A percentile compares a stretch with the other conserved stretches of the same genome.
Conservation (phyloP, 1,140 invertebrate genomes). For the Scaptodrosophila lebanonensis region DNA sequence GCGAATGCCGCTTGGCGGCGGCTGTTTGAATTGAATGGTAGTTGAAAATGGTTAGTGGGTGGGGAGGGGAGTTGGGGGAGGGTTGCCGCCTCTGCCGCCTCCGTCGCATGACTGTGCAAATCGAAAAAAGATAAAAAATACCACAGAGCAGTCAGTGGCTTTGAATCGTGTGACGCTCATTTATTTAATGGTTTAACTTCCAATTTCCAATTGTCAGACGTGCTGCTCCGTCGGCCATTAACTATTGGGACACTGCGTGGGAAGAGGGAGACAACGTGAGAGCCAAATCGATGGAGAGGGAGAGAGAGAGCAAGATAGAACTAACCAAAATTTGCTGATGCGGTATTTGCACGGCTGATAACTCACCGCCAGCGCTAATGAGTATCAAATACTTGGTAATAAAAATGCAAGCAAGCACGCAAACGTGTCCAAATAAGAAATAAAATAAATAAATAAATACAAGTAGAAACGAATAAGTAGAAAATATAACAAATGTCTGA, state of each 20-base stretch:
- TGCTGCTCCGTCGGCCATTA: conserved; percentile 57
- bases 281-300: not conserved
- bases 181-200: conserved; percentile 75
- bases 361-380: conserved; percentile 48
- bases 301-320: conserved; percentile 5
- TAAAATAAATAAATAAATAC: not conserved
- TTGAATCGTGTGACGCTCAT: conserved; percentile 61
- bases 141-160: conserved; percentile 27
- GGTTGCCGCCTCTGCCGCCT: too few relatives aligned
- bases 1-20: too few relatives aligned
- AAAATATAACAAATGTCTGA: too few relatives aligned
- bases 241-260: conserved; percentile 18
- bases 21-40: too few relatives aligned
- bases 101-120: conserved; percentile 69
- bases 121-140: conserved; percentile 71
- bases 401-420: conserved; percentile 46
- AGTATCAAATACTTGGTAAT: conserved; percentile 44
- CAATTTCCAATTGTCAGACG: conserved; percentile 72
- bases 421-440: not conserved
- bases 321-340: conserved; percentile 37
- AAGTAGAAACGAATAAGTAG: not conserved
- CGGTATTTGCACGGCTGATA: conserved; percentile 39
- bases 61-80: too few relatives aligned
- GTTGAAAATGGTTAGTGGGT: too few relatives aligned
- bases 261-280: conserved; percentile 1